phyloP scores from a whole-genome alignment of 92 coral and sea anemone species.

The Siderastrea siderea region DNA sequence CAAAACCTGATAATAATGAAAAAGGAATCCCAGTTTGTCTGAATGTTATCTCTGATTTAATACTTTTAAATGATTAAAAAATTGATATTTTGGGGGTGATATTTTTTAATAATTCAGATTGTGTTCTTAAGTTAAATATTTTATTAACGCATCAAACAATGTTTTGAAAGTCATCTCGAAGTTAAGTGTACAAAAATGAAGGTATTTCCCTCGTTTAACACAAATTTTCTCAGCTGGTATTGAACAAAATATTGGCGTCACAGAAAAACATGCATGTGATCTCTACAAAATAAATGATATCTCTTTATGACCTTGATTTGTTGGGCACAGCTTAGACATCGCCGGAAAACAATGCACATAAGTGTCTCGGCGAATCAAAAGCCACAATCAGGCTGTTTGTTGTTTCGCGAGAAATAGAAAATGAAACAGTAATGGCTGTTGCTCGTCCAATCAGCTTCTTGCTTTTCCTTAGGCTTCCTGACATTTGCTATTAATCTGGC shows the following conservation, averaged over 20 bases:
- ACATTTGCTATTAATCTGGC: conserved; percentile 72
- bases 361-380: conserved; percentile 73
- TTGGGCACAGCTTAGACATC: conserved; percentile 22
- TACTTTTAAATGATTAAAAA: conserved; percentile 57
- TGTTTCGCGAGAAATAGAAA: conserved; percentile 57
- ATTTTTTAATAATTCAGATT: conserved; percentile 59
- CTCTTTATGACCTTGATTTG: conserved; percentile 17
- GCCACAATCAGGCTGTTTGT: conserved; percentile 45
- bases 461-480: conserved; percentile 75
- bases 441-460: conserved; percentile 74
- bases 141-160: conserved; percentile 72
- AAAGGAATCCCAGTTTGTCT: conserved; percentile 7
- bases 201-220: not conserved
- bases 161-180: conserved; percentile 82
- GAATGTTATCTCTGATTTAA: conserved; percentile 53
- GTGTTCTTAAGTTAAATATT: conserved; percentile 62
- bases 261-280: not conserved
- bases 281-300: not conserved
- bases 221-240: not conserved
- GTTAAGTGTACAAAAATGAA: conserved; percentile 75
- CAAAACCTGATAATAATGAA: not conserved
- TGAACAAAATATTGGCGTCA: not conserved
- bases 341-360: conserved; percentile 46
- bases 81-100: conserved; percentile 48
- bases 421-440: conserved; percentile 71